Conservation (phyloP, 2,113 vertebrate species). For the Pica pica region DNA sequence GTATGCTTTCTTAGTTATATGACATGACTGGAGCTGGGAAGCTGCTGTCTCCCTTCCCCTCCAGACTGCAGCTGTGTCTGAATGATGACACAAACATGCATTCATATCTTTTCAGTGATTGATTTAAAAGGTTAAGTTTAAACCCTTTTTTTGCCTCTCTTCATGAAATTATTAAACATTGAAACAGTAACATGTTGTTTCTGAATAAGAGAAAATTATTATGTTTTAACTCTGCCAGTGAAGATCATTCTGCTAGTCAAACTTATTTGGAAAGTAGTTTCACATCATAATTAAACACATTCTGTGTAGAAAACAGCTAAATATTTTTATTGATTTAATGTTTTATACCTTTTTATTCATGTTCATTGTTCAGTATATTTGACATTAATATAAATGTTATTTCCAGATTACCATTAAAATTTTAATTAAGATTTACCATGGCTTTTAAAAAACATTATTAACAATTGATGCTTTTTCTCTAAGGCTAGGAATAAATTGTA, state of each 20-base stretch:
- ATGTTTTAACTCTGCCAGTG: neutral
- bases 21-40: neutral
- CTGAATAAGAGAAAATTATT: neutral
- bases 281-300: neutral
- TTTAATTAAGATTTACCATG: neutral
- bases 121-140: neutral
- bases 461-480: neutral
- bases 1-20: neutral
- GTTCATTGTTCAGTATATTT: neutral
- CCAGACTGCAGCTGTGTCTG: neutral
- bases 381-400: neutral
- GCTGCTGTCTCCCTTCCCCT: neutral
- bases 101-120: fast-evolving
- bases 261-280: neutral
- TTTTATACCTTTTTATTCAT: neutral
- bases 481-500: neutral
- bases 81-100: neutral
- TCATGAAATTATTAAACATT: neutral
- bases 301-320: neutral
- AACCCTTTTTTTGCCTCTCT: neutral
- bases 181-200: neutral
- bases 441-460: neutral
- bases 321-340: neutral
- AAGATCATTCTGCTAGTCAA: neutral
- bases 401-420: neutral